Conservation (phyloP, 2,888 invertebrate genomes). For the Labia minor region DNA sequence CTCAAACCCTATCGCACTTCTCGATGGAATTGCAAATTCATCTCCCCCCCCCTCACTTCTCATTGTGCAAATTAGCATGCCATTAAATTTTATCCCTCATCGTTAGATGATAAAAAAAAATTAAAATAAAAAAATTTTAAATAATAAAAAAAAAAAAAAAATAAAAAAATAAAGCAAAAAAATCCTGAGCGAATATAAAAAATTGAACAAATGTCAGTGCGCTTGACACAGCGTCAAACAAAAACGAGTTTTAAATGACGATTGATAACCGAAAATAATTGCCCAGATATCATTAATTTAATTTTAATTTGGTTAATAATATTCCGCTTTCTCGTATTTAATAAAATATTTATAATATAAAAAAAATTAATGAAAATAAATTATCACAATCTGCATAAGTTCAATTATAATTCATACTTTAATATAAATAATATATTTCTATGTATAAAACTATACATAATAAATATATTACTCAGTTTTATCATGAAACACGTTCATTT, state of each 20-base stretch:
- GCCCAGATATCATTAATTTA: background rate
- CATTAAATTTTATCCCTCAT: background rate
- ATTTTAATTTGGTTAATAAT: background rate
- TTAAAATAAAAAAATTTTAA: no score
- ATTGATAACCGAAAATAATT: background rate
- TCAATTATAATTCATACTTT: no score
- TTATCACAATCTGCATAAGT: no score
- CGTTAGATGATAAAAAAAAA: background rate
- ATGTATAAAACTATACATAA: no score
- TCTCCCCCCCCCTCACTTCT: background rate
- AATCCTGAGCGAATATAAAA: background rate
- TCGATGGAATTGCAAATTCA: background rate
- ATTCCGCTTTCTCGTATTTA: no score
- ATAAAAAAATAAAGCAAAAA: background rate
- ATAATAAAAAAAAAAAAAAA: background rate
- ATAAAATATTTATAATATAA: no score
- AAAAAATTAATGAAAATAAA: no score
- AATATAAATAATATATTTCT: no score
- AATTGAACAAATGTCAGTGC: background rate
- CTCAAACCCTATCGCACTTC: background rate
- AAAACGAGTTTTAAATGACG: background rate
- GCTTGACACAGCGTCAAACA: slow-evolving; percentile 1
- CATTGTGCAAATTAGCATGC: background rate
- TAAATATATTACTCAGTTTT: no score
- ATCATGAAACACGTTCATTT: no score